Evolutionary conservation across 2,888 invertebrate species (phyloP).

Genomic region (Chelonus formosanus): DNA sequence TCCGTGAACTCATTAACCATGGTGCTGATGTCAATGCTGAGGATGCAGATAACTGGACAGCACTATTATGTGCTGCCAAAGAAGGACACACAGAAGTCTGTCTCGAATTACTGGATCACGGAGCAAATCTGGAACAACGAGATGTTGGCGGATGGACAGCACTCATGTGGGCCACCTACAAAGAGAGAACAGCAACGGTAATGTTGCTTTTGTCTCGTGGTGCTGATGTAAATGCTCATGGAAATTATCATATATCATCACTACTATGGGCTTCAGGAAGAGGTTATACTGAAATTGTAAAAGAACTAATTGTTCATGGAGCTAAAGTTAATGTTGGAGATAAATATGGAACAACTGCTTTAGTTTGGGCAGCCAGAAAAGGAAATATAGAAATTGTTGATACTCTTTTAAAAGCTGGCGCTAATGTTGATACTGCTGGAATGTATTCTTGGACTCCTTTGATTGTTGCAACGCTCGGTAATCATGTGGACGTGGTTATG

Average conservation of each 20-base stretch:
- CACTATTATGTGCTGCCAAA: constrained; percentile 89
- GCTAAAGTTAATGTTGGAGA: constrained; percentile 96
- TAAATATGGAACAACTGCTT: constrained; percentile 94
- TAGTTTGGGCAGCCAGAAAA: constrained; percentile 95
- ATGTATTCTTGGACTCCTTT: constrained; percentile 98
- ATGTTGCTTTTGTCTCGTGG: constrained; percentile 81
- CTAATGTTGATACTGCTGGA: constrained; percentile 89
- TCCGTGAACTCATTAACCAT: constrained; percentile 83
- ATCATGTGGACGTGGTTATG: constrained; percentile 78
- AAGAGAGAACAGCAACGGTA: constrained; percentile 83
- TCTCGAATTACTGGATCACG: constrained; percentile 82
- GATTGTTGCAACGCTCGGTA: constrained; percentile 76
- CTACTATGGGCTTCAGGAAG: constrained; percentile 95
- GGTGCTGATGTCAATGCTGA: constrained; percentile 93
- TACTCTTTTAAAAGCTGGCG: constrained; percentile 83
- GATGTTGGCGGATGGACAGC: constrained; percentile 97
- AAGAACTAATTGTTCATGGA: constrained; percentile 81
- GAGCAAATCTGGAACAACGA: constrained; percentile 84
- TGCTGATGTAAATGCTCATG: constrained; percentile 94
- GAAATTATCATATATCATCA: constrained; percentile 93
- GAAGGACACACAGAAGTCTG: constrained; percentile 87
- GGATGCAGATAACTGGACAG: constrained; percentile 94
- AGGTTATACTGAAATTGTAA: constrained; percentile 86
- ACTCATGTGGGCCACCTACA: constrained; percentile 97
- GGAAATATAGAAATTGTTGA: constrained; percentile 87